These are phyloP conservation scores for Merodon equestris DNA, from an alignment of 2,888 invertebrate genomes.

Conservation along the genomic window DNA sequence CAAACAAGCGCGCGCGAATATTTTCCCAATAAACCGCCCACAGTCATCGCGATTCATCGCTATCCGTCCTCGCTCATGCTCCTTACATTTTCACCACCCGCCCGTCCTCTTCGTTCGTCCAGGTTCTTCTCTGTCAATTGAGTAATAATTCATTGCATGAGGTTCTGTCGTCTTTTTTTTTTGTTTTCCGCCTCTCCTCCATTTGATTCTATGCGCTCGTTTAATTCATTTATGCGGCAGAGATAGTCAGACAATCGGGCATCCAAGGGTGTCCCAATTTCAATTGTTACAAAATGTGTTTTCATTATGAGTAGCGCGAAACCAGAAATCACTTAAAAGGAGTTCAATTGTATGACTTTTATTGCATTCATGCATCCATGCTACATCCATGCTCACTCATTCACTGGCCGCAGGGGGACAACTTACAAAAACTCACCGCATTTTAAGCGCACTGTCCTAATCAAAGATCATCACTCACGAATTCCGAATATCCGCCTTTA, in stretches of 20 bases:
- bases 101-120: slow-evolving; percentile 38
- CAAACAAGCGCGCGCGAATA: slow-evolving; percentile 60
- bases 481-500: slow-evolving; percentile 58
- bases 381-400: slow-evolving; percentile 6
- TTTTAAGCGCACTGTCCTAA: slow-evolving; percentile 53
- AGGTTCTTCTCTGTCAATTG: slow-evolving; percentile 62
- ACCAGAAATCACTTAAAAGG: slow-evolving; percentile 63
- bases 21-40: slow-evolving; percentile 68
- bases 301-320: slow-evolving; percentile 55
- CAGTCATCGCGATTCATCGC: slow-evolving; percentile 62
- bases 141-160: slow-evolving; percentile 66
- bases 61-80: slow-evolving; percentile 19
- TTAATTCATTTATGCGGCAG: slow-evolving; percentile 65
- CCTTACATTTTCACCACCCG: slow-evolving; percentile 12
- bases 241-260: slow-evolving; percentile 36
- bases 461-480: slow-evolving; percentile 69
- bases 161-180: too few relatives aligned
- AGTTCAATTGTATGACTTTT: slow-evolving; percentile 47
- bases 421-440: slow-evolving; percentile 22
- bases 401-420: slow-evolving; percentile 9
- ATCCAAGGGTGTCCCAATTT: slow-evolving; percentile 67
- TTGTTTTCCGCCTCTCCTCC: neutral
- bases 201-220: slow-evolving; percentile 59
- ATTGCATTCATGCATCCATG: slow-evolving; percentile 14
- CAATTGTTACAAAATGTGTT: slow-evolving; percentile 67